A percentile compares a stretch with the other conserved stretches of the same genome.
Conservation (phyloP, 2,888 invertebrate genomes). For the Aproaerema taeniolella region DNA sequence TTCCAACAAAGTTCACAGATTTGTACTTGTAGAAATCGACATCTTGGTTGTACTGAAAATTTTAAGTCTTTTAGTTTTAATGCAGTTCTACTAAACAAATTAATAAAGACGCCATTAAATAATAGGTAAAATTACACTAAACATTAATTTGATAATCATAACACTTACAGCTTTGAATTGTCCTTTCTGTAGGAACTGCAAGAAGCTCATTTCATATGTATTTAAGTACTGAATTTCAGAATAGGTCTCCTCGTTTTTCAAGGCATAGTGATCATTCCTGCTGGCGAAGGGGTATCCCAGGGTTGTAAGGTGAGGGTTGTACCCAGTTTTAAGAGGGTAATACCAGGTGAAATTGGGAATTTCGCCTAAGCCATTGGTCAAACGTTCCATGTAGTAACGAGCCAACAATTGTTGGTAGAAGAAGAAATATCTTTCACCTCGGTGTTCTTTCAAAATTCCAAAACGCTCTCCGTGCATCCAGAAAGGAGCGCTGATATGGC, state of each 20-base stretch:
- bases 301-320: constrained; percentile 34
- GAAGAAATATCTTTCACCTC: constrained; percentile 81
- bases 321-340: constrained; percentile 69
- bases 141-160: neutral
- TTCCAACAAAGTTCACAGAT: constrained; percentile 73
- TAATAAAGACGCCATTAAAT: too few relatives aligned
- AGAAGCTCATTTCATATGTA: constrained; percentile 73
- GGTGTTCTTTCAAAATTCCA: too few relatives aligned
- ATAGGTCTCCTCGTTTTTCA: constrained; percentile 64
- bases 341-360: constrained; percentile 80
- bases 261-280: constrained; percentile 78
- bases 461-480: constrained; percentile 78
- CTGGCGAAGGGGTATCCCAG: constrained; percentile 69
- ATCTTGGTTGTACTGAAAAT: constrained; percentile 45
- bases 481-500: constrained; percentile 79
- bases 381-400: constrained; percentile 83
- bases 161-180: constrained; percentile 79
- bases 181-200: constrained; percentile 70
- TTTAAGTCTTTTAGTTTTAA: neutral
- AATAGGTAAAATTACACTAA: too few relatives aligned
- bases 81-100: neutral
- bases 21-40: constrained; percentile 49
- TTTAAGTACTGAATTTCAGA: constrained; percentile 75
- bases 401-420: constrained; percentile 81
- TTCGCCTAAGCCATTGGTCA: constrained; percentile 79